Evolutionary conservation across 1,140 invertebrate genomes (phyloP), one percentile per base, ranked within the genome.

Genomic region (Helicoverpa zea): DNA sequence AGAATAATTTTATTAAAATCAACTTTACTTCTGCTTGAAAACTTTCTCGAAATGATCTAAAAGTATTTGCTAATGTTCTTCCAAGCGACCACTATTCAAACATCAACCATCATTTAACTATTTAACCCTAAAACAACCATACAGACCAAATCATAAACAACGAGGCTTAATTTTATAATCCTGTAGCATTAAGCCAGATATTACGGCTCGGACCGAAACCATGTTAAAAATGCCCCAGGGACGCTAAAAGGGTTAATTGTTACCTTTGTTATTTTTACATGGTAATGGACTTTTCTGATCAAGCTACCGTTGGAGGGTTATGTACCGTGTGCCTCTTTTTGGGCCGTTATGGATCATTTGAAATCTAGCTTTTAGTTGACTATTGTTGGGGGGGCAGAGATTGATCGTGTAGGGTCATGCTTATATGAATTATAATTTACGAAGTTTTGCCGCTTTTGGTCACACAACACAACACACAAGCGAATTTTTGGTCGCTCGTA

Each of bases 221-320:
- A 63, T 63, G 47, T 51, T 76, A 49, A 61, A 76, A 29, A 56
- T 61, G 35, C 73, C 70, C 52, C 51, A 30, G 51, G 52, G 52
- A 58, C 13, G 30, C 14, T 13, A 0, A 14, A 76, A 63, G 58
- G 73, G 73, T 51, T 76, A 76, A 61, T 76, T 61, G 73, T 63
- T 63, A 16, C 73, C 47, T 63, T 76, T 76, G 73, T 76, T 73
- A 73, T 73, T 76, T 76, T 76, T 76, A 18, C 73, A 76, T 63
- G 73, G 30, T 76, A 76, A 76, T 76, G 73, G 73, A 76, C 35
- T 76, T 76, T 51, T 56, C 73, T 76, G 73, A 76, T 76, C 35
- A 61, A 1, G 68, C 18, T 18, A 23, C 23, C 47, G 18, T 35
- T 73, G 29, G 52, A 16, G 68, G 68, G 49, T 72, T 52, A 23